Evolutionary conservation across 1,140 invertebrate species (phyloP).

Genomic region (Phymastichus coffea): DNA sequence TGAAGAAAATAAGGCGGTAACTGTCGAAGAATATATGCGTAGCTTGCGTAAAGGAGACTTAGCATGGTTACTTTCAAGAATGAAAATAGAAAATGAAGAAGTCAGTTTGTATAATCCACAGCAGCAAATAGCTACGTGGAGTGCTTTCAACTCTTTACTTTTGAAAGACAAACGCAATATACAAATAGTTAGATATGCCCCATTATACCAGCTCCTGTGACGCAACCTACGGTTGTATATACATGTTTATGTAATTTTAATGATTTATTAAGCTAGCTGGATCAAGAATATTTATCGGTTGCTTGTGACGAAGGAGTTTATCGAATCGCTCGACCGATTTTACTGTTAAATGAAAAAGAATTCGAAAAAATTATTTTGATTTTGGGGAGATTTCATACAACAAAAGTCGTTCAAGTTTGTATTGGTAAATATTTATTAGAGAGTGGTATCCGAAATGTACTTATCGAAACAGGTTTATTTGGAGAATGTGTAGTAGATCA

Average conservation of each 20-base stretch:
- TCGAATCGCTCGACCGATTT: conserved; percentile 13
- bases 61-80: conserved; percentile 1
- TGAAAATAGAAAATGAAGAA: neutral
- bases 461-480: conserved; percentile 20
- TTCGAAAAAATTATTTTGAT: conserved; percentile 24
- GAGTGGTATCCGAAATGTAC: conserved; percentile 26
- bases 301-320: conserved; percentile 26
- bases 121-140: too few relatives aligned
- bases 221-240: conserved; percentile 20
- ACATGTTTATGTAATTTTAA: conserved; percentile 23
- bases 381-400: conserved; percentile 22
- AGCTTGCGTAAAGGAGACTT: neutral
- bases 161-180: too few relatives aligned
- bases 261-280: conserved; percentile 14
- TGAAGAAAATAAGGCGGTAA: neutral
- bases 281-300: conserved; percentile 17
- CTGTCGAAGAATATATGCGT: neutral
- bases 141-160: too few relatives aligned
- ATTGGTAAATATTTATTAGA: conserved; percentile 27
- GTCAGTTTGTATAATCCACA: neutral
- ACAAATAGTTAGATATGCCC: conserved; percentile 20
- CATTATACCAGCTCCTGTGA: conserved; percentile 14
- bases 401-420: conserved; percentile 14
- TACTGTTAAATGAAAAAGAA: conserved; percentile 1
- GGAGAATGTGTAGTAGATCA: conserved; percentile 11